phyloP scores from a whole-genome alignment of 2,113 vertebrate genomes.

The Benitochromis conjunctus region DNA sequence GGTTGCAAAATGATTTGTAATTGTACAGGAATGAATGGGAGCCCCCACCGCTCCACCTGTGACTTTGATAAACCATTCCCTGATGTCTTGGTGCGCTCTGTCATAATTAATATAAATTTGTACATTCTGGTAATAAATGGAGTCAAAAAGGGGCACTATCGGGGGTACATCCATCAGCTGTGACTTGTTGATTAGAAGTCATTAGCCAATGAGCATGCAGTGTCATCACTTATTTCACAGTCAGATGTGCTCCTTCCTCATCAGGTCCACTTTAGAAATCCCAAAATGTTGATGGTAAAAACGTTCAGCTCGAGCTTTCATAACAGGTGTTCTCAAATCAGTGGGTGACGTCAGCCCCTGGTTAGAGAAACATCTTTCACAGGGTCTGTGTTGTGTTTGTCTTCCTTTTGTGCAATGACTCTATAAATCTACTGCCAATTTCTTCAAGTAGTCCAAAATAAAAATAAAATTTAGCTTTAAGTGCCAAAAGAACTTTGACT shows the following conservation, averaged over 20 bases:
- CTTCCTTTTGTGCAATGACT: background rate
- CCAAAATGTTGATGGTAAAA: background rate
- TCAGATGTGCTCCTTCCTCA: background rate
- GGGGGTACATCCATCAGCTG: background rate
- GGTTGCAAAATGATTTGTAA: background rate
- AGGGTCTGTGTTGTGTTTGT: background rate
- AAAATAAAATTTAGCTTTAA: background rate
- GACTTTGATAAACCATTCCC: background rate
- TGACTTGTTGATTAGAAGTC: background rate
- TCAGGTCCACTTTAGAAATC: background rate
- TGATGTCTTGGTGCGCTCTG: background rate
- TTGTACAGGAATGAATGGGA: background rate
- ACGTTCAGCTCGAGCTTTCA: background rate
- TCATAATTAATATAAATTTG: background rate
- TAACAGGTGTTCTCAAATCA: background rate
- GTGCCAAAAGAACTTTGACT: background rate
- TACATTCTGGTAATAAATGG: background rate
- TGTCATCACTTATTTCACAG: background rate
- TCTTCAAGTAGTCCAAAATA: background rate
- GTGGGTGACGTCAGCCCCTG: background rate
- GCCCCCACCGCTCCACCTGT: background rate
- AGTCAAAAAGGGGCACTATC: background rate
- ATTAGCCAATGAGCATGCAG: background rate
- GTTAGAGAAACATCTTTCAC: background rate
- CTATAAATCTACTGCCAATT: background rate